phyloP scores from a whole-genome alignment of 2,888 invertebrate genomes.

The Xanthia icteritia region DNA sequence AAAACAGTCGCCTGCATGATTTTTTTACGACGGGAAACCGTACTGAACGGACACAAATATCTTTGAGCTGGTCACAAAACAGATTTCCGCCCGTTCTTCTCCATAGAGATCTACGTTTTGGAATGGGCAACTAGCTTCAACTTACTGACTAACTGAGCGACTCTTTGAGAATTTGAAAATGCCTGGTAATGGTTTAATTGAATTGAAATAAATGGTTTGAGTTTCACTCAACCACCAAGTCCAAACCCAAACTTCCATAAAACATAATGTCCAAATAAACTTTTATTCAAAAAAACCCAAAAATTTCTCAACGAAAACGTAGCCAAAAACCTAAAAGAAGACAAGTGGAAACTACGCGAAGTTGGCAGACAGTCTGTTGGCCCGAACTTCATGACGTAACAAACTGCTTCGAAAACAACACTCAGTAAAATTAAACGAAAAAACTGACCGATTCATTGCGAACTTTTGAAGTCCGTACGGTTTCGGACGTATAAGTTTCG shows the following conservation, averaged over 20 bases:
- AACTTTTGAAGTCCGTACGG: conserved; percentile 19
- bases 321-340: conserved; percentile 30
- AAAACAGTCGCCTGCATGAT: not conserved
- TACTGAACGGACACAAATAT: not conserved
- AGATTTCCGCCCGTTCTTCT: no score
- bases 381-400: conserved; percentile 72
- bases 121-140: no score
- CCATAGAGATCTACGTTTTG: no score
- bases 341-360: conserved; percentile 51
- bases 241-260: no score
- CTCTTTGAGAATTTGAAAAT: no score
- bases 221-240: no score
- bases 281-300: not conserved
- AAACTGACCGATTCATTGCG: conserved; percentile 50
- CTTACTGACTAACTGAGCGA: no score
- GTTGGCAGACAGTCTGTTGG: conserved; percentile 72
- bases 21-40: not conserved
- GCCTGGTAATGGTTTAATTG: no score
- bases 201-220: no score
- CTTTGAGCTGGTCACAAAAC: not conserved
- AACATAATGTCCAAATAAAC: no score
- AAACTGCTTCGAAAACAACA: conserved; percentile 70
- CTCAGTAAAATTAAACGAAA: conserved; percentile 66
- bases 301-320: not conserved
- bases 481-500: not conserved